Percentiles rank a stretch among this genome's conserved stretches.
Evolutionary conservation across 2,797 vertebrate species (phyloP).

Genomic region (Sitta carolinensis): DNA sequence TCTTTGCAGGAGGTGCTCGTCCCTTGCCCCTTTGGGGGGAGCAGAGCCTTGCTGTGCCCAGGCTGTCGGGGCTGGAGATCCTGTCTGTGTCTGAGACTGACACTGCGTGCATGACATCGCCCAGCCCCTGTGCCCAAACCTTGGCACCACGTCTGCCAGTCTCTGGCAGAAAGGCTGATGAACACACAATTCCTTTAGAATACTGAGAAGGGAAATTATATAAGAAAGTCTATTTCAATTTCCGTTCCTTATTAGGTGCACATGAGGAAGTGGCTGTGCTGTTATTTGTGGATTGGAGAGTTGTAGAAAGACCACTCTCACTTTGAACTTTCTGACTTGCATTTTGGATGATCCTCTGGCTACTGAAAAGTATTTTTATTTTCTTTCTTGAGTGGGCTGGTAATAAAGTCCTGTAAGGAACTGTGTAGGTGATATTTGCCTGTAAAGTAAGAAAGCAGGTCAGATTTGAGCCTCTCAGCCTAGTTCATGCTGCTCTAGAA

Average conservation of each 20-base stretch:
- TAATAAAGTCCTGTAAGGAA: neutral
- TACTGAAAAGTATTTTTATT: constrained; percentile 19
- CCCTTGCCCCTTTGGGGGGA: neutral
- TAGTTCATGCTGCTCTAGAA: constrained; percentile 17
- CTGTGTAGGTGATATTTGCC: neutral
- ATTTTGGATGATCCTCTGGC: constrained; percentile 20
- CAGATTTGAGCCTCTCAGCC: neutral
- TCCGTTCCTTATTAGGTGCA: neutral
- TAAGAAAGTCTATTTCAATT: constrained; percentile 3
- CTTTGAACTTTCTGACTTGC: constrained; percentile 29
- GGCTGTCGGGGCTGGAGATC: neutral
- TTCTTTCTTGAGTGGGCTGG: neutral
- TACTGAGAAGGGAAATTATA: neutral
- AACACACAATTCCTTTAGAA: neutral
- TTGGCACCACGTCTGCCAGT: neutral
- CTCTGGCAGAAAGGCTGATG: neutral
- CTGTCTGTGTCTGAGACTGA: neutral
- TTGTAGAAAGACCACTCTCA: constrained; percentile 25
- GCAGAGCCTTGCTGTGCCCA: neutral
- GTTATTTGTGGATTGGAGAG: constrained; percentile 21
- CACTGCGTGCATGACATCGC: neutral
- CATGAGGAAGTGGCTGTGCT: neutral
- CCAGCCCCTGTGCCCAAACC: neutral
- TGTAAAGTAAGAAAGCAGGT: constrained; percentile 6
- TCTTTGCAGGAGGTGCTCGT: neutral